phyloP scores from a whole-genome alignment of 2,888 invertebrate genomes.

The Hoplodrina blanda region DNA sequence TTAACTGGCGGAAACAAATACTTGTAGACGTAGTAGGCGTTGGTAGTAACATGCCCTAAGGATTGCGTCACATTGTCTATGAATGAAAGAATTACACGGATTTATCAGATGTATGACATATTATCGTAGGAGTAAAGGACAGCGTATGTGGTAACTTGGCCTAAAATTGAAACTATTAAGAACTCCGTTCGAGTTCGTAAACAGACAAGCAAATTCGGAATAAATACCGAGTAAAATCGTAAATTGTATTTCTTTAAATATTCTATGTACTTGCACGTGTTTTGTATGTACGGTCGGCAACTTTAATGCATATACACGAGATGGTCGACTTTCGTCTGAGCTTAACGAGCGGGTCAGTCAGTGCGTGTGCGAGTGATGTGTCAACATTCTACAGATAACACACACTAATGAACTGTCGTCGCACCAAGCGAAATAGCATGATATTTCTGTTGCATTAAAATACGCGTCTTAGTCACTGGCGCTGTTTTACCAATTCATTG shows the following conservation, averaged over 20 bases:
- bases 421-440: too few species aligned
- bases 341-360: too few species aligned
- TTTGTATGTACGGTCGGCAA: too few species aligned
- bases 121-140: conserved; percentile 35
- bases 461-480: too few species aligned
- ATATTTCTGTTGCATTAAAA: too few species aligned
- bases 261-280: not conserved
- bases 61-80: conserved; percentile 40
- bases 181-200: not conserved
- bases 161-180: not conserved
- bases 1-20: conserved; percentile 53
- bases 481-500: too few species aligned
- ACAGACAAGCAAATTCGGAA: not conserved
- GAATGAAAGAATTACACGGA: conserved; percentile 47
- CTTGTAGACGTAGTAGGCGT: conserved; percentile 48
- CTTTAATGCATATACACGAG: too few species aligned
- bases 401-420: too few species aligned
- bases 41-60: conserved; percentile 57
- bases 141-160: conserved; percentile 16
- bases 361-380: too few species aligned
- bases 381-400: too few species aligned
- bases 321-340: too few species aligned
- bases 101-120: conserved; percentile 27
- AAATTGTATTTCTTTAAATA: not conserved
- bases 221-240: not conserved